Evolutionary conservation across 2,888 invertebrate genomes (phyloP).

Genomic region (Lepidocyrtinus sp.): DNA sequence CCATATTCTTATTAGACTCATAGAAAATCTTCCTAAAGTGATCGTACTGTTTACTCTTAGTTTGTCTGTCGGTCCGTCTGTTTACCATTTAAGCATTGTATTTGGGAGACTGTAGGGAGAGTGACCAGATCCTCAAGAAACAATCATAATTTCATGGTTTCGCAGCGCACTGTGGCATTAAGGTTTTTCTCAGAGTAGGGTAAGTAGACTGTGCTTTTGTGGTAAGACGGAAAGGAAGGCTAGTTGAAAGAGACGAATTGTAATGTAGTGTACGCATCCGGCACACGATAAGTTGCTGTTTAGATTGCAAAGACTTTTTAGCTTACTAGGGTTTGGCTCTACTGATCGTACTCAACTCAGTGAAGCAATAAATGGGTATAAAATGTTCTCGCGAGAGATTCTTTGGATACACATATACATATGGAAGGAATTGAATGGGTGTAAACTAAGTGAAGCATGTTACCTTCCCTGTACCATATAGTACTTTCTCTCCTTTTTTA

Average conservation of each 20-base stretch:
- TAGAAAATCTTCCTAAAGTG: too few species aligned
- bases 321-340: not conserved
- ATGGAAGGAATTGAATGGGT: too few species aligned
- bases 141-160: too few species aligned
- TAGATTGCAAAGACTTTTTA: slow-evolving; percentile 56
- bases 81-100: too few species aligned
- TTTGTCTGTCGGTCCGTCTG: too few species aligned
- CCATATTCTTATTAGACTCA: too few species aligned
- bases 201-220: slow-evolving; percentile 30
- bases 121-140: too few species aligned
- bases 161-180: too few species aligned
- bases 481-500: not conserved
- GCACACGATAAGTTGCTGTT: slow-evolving; percentile 57
- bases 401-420: not conserved
- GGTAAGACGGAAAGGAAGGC: slow-evolving; percentile 31
- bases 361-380: slow-evolving; percentile 61
- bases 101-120: too few species aligned
- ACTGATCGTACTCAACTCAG: slow-evolving; percentile 55
- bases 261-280: slow-evolving; percentile 55
- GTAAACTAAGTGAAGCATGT: too few species aligned
- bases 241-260: slow-evolving; percentile 51
- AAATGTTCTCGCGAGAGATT: slow-evolving; percentile 2
- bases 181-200: too few species aligned
- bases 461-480: not conserved
- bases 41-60: too few species aligned